phyloP scores from a whole-genome alignment of 2,797 vertebrate species.

The Spinus olivaceus region DNA sequence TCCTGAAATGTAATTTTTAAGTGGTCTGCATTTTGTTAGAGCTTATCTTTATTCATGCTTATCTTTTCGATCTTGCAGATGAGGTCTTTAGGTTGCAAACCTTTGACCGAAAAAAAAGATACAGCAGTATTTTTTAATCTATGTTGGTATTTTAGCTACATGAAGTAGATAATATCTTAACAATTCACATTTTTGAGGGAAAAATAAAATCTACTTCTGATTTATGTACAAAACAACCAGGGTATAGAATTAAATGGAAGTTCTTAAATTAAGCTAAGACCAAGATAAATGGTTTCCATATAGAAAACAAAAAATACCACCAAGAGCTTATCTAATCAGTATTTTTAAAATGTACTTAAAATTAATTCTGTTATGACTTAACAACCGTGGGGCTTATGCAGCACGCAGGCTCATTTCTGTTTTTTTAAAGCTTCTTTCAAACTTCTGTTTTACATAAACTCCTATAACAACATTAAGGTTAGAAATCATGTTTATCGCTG shows the following conservation, averaged over 20 bases:
- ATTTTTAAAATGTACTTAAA: background rate
- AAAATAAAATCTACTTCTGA: background rate
- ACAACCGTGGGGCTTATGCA: background rate
- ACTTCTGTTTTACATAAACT: background rate
- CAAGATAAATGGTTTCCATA: background rate
- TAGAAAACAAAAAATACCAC: background rate
- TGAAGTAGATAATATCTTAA: background rate
- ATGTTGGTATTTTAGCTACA: background rate
- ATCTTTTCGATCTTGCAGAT: background rate
- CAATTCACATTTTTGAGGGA: background rate
- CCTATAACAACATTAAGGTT: background rate
- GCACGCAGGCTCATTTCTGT: background rate
- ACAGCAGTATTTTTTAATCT: background rate
- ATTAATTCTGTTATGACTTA: background rate
- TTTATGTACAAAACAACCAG: background rate
- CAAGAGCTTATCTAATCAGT: background rate
- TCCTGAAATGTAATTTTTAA: background rate
- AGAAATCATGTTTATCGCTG: background rate
- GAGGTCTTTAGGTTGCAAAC: background rate
- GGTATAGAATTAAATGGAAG: background rate
- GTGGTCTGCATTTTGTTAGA: background rate
- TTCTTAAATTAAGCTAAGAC: background rate
- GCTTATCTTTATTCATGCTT: background rate
- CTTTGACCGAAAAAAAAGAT: background rate
- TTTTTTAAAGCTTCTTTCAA: background rate